These are phyloP conservation scores for Conomelus anceps DNA, from an alignment of 2,888 invertebrate species.

Conservation along the genomic window DNA sequence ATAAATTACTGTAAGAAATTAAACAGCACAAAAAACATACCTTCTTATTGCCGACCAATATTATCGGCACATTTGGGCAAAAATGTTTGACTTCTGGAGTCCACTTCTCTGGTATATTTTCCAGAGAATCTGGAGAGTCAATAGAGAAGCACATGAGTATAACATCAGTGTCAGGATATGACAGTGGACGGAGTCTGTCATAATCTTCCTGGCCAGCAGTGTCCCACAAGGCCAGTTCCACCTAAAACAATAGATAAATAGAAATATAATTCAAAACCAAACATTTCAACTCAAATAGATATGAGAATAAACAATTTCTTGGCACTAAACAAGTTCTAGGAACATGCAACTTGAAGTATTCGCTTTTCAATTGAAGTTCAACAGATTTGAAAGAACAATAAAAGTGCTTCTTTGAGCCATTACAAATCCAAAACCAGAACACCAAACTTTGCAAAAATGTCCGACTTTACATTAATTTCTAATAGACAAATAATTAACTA, in stretches of 20 bases:
- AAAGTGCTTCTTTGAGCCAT: too few species aligned
- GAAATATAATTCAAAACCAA: neutral
- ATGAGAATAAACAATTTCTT: neutral
- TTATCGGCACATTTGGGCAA: conserved; percentile 56
- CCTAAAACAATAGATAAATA: conserved; percentile 32
- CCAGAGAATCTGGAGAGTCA: conserved; percentile 54
- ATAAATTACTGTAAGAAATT: too few species aligned
- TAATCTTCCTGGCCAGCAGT: conserved; percentile 45
- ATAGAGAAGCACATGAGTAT: conserved; percentile 58
- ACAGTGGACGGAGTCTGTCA: conserved; percentile 46
- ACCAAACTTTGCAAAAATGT: too few species aligned
- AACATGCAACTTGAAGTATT: too few species aligned
- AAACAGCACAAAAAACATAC: conserved; percentile 28
- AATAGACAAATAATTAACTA: too few species aligned
- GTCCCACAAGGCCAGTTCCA: conserved; percentile 48
- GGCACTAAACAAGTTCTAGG: neutral
- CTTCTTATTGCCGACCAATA: conserved; percentile 56
- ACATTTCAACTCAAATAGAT: neutral
- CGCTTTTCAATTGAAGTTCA: too few species aligned
- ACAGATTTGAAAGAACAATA: too few species aligned
- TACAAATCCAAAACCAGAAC: too few species aligned
- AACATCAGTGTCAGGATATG: conserved; percentile 56
- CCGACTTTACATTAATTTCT: too few species aligned
- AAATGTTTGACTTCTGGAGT: conserved; percentile 55
- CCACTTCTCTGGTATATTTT: conserved; percentile 59